A percentile compares a stretch with the other conserved stretches of the same genome.
Evolutionary conservation across 2,113 vertebrate species (phyloP).

Genomic region (Callipepla californica): DNA sequence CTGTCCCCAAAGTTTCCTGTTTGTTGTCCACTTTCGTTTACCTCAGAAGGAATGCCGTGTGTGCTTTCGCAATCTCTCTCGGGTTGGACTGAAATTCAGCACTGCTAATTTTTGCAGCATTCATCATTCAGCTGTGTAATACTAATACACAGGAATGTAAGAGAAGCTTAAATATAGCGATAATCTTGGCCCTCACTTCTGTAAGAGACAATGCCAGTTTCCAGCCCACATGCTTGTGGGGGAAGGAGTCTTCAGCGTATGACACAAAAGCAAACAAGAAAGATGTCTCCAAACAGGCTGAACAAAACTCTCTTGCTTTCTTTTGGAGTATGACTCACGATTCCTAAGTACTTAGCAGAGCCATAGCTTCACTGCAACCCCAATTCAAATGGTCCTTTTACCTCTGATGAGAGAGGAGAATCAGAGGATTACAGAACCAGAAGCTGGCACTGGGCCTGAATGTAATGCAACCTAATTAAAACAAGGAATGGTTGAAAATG

Average conservation of each 20-base stretch:
- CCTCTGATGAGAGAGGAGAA: neutral
- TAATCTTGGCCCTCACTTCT: neutral
- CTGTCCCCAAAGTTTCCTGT: neutral
- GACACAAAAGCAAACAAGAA: conserved; percentile 46
- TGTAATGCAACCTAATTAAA: conserved; percentile 46
- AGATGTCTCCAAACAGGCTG: neutral
- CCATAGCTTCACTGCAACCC: neutral
- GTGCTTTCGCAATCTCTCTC: neutral
- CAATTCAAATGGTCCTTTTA: neutral
- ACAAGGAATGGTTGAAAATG: conserved; percentile 33
- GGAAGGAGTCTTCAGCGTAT: conserved; percentile 24
- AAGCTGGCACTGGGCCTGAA: conserved; percentile 12
- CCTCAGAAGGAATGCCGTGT: neutral
- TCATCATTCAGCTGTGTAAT: neutral
- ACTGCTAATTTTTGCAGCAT: neutral
- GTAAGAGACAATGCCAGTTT: conserved; percentile 40
- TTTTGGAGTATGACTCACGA: conserved; percentile 21
- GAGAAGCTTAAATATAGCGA: neutral
- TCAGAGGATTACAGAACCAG: neutral
- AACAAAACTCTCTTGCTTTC: neutral
- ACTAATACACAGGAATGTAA: neutral
- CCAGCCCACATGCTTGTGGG: neutral
- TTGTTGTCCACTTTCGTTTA: neutral
- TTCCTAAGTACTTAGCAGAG: neutral
- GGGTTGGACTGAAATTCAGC: neutral